Evolutionary conservation across 1,140 invertebrate genomes (phyloP).

Genomic region (Leptinotarsa texana): DNA sequence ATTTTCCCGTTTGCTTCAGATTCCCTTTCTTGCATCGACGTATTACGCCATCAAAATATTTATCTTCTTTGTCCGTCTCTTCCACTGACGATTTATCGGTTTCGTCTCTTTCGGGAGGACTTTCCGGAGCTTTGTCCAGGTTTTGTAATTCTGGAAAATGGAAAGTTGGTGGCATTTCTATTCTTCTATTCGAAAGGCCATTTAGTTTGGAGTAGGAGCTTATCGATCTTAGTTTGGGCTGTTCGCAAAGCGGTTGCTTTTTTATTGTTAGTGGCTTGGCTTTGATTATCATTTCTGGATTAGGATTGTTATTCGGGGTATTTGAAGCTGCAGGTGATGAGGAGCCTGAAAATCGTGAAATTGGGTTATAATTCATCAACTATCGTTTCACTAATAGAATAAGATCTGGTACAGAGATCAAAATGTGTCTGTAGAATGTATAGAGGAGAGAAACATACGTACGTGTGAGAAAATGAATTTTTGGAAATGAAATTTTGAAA

Average conservation of each 20-base stretch:
- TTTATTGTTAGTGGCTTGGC: conserved; percentile 77
- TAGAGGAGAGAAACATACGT: too few species aligned
- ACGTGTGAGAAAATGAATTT: too few species aligned
- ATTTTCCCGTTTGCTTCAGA: conserved; percentile 71
- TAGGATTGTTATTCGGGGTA: conserved; percentile 51
- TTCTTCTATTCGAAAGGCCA: conserved; percentile 69
- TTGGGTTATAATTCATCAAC: too few species aligned
- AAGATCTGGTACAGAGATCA: not conserved
- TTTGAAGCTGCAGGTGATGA: conserved; percentile 21
- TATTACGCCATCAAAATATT: conserved; percentile 58
- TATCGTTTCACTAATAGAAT: not conserved
- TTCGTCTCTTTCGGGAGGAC: conserved; percentile 54
- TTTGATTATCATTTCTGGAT: conserved; percentile 71
- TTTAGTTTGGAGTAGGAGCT: conserved; percentile 59
- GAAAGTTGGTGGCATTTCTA: conserved; percentile 81
- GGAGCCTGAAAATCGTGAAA: conserved; percentile 13
- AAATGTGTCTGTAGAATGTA: not conserved
- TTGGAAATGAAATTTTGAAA: too few species aligned
- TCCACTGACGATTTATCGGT: conserved; percentile 56
- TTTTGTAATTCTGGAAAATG: conserved; percentile 73
- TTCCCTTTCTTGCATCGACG: conserved; percentile 76
- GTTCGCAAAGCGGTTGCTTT: conserved; percentile 75
- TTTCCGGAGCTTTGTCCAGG: conserved; percentile 34
- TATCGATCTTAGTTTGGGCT: conserved; percentile 71
- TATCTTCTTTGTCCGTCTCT: conserved; percentile 54